These are phyloP conservation scores for Remorina albescens DNA, from an alignment of 2,797 vertebrate species.

Conservation along the genomic window DNA sequence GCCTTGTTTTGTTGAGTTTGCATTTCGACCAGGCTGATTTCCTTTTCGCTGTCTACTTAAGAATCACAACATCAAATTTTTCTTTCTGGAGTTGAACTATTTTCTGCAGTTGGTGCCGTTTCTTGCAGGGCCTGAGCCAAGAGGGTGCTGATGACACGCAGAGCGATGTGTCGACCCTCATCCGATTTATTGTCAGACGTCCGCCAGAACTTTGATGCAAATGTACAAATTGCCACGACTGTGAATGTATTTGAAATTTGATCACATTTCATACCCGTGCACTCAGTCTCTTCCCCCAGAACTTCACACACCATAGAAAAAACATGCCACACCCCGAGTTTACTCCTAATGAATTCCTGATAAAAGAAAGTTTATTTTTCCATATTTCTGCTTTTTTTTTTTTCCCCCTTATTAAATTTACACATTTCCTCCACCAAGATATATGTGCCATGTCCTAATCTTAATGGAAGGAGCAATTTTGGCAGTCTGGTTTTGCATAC, in stretches of 20 bases:
- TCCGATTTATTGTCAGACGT: conserved; percentile 63
- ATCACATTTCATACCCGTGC: conserved; percentile 76
- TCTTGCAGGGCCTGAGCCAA: conserved; percentile 86
- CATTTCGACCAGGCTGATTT: conserved; percentile 3
- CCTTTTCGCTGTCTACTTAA: conserved; percentile 76
- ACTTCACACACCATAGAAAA: conserved; percentile 46
- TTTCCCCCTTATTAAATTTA: conserved; percentile 68
- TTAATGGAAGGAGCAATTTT: conserved; percentile 71
- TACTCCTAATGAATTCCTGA: conserved; percentile 78
- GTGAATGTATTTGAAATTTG: conserved; percentile 75
- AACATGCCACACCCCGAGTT: conserved; percentile 39
- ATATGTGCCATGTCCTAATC: conserved; percentile 67
- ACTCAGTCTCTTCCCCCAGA: conserved; percentile 53
- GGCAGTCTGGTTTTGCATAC: conserved; percentile 73
- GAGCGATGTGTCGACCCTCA: conserved; percentile 69
- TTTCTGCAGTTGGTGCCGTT: conserved; percentile 87
- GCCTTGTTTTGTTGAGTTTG: conserved; percentile 2
- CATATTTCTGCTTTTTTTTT: conserved; percentile 64
- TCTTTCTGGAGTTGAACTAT: conserved; percentile 85
- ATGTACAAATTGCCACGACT: conserved; percentile 74
- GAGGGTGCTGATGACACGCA: conserved; percentile 83
- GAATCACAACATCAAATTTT: conserved; percentile 87
- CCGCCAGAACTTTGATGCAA: conserved; percentile 64
- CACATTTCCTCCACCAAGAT: conserved; percentile 56
- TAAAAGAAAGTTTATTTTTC: conserved; percentile 71